phyloP scores from a whole-genome alignment of 2,797 vertebrate species.

The Spea hammondii region DNA sequence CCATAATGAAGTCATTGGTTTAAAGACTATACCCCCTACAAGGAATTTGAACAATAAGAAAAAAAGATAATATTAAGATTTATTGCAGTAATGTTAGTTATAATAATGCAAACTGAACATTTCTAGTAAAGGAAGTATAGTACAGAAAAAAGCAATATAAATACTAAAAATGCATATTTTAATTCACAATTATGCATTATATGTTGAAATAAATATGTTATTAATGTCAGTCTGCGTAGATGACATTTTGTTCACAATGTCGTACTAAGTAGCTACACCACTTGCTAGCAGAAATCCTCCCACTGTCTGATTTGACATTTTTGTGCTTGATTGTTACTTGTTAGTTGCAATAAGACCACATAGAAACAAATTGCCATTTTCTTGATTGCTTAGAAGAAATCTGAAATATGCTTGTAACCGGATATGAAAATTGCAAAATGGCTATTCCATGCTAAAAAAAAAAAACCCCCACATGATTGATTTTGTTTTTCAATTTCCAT shows the following conservation, averaged over 20 bases:
- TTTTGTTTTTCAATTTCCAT: constrained; percentile 14
- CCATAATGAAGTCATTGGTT: no score
- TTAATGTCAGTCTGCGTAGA: constrained; percentile 14
- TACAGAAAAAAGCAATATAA: no score
- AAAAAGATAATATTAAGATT: no score
- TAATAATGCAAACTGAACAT: no score
- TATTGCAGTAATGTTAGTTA: no score
- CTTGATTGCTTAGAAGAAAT: constrained; percentile 37
- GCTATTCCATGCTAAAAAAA: constrained; percentile 7
- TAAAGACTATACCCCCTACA: no score
- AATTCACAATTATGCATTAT: not conserved
- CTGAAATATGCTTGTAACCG: constrained; percentile 28
- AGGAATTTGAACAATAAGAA: no score
- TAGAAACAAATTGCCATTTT: constrained; percentile 41
- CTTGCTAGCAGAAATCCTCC: constrained; percentile 24
- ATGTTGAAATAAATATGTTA: constrained; percentile 16
- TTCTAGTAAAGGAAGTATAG: no score
- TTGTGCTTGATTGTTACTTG: constrained; percentile 48
- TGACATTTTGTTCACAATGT: constrained; percentile 19
- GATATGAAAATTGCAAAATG: constrained; percentile 33
- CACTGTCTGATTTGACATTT: constrained; percentile 44
- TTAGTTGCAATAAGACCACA: constrained; percentile 42
- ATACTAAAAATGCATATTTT: no score
- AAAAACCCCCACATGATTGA: constrained; percentile 4
- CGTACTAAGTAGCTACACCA: constrained; percentile 25